Conservation (phyloP, 2,113 vertebrate species). For the Chaenogobius annularis region DNA sequence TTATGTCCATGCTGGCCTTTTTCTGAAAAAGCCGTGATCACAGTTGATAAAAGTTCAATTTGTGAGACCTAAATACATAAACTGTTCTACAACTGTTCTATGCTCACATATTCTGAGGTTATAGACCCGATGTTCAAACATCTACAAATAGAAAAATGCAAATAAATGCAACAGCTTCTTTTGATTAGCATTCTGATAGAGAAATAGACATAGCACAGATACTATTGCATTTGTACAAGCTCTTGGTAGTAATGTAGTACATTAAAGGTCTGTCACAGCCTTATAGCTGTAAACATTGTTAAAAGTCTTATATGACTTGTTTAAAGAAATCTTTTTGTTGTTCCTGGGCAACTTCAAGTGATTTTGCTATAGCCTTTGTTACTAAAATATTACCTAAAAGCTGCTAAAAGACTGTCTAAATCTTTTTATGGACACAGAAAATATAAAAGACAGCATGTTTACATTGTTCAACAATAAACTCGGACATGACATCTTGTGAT, state of each 20-base stretch:
- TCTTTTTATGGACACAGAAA: constrained; percentile 19
- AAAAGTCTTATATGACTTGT: constrained; percentile 1
- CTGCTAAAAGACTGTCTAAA: constrained; percentile 40
- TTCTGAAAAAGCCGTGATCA: constrained; percentile 36
- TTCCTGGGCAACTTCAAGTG: neutral
- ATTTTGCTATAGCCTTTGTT: constrained; percentile 24
- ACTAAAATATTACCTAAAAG: constrained; percentile 38
- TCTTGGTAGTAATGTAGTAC: neutral
- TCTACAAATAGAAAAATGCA: neutral
- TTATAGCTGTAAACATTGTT: neutral
- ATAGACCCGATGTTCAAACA: neutral
- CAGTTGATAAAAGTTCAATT: constrained; percentile 32
- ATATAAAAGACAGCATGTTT: constrained; percentile 36
- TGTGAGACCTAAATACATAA: constrained; percentile 36
- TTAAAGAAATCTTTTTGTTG: constrained; percentile 3
- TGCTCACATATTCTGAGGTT: constrained; percentile 15
- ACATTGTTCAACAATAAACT: constrained; percentile 14
- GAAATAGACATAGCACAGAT: neutral
- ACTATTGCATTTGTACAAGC: neutral
- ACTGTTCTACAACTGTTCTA: constrained; percentile 16
- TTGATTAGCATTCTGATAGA: neutral
- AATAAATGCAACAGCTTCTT: neutral
- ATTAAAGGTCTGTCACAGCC: neutral
- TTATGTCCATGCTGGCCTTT: constrained; percentile 45
- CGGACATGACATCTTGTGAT: constrained; percentile 64